A percentile compares a stretch with the other conserved stretches of the same genome.
phyloP scores from a whole-genome alignment of 2,888 invertebrate genomes.

The Eristalis tenax region DNA sequence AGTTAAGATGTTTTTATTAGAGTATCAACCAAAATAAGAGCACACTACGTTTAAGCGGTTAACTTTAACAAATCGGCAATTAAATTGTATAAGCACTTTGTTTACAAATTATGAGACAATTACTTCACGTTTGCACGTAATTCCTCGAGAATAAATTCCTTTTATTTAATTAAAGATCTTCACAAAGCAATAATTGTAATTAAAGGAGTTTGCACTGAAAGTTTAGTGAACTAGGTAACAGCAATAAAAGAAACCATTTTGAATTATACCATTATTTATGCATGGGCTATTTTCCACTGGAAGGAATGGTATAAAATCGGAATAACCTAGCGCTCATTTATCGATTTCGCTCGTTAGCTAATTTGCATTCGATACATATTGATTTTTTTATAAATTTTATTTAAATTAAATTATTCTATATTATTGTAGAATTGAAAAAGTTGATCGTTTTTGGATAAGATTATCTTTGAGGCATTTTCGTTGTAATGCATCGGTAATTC shows the following conservation, averaged over 20 bases:
- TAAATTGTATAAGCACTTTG: not conserved
- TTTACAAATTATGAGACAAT: not conserved
- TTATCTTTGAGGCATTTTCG: too few relatives aligned
- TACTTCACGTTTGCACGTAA: not conserved
- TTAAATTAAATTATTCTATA: too few relatives aligned
- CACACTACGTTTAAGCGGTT: conserved; percentile 28
- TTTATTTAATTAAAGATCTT: not conserved
- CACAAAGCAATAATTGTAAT: conserved; percentile 22
- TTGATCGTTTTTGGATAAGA: too few relatives aligned
- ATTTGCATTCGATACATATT: not conserved
- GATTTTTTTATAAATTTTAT: too few relatives aligned
- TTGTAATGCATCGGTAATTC: too few relatives aligned
- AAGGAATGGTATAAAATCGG: not conserved
- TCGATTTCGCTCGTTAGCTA: not conserved
- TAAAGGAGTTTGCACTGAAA: conserved; percentile 22
- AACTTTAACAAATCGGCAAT: not conserved
- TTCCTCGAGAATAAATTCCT: not conserved
- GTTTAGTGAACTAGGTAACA: conserved; percentile 24
- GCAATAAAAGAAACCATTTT: conserved; percentile 41
- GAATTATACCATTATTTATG: conserved; percentile 34
- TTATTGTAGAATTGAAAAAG: too few relatives aligned
- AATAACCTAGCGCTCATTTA: not conserved
- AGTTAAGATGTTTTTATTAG: not conserved
- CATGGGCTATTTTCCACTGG: conserved; percentile 14
- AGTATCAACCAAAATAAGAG: conserved; percentile 9